A percentile compares a stretch with the other conserved stretches of the same genome.
phyloP scores from a whole-genome alignment of 2,113 vertebrate genomes.

The Silurus glanis region DNA sequence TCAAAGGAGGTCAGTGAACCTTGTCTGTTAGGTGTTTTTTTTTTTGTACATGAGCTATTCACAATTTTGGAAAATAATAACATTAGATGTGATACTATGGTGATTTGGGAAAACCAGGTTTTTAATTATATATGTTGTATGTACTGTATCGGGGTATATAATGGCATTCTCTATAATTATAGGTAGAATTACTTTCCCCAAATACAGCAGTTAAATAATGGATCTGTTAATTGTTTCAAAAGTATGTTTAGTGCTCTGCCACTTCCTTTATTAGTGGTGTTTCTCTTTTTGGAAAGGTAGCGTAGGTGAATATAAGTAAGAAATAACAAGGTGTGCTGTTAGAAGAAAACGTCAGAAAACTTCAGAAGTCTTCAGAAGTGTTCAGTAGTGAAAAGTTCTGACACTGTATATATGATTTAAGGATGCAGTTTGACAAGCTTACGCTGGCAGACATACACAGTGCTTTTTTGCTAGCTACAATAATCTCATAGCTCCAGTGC shows the following conservation, averaged over 20 bases:
- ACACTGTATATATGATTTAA: background rate
- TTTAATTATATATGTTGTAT: background rate
- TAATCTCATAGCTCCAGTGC: background rate
- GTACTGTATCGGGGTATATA: background rate
- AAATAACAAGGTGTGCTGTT: background rate
- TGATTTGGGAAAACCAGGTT: background rate
- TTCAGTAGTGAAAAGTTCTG: background rate
- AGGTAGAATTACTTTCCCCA: background rate
- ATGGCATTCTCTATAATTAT: background rate
- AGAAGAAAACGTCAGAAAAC: background rate
- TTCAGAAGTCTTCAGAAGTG: background rate
- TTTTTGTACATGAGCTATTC: background rate
- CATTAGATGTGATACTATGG: background rate
- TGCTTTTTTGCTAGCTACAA: background rate
- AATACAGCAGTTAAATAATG: background rate
- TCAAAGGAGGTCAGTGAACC: constrained; percentile 63
- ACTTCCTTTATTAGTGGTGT: background rate
- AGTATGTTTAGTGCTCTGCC: background rate
- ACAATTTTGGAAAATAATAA: background rate
- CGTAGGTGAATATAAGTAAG: background rate
- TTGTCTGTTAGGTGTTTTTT: background rate
- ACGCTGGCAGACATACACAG: background rate
- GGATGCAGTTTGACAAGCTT: background rate
- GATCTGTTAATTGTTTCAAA: background rate
- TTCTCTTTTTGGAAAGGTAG: background rate